Base-by-base conservation (phyloP, 2,113 vertebrate species). In the Microtus ochrogaster region DNA sequence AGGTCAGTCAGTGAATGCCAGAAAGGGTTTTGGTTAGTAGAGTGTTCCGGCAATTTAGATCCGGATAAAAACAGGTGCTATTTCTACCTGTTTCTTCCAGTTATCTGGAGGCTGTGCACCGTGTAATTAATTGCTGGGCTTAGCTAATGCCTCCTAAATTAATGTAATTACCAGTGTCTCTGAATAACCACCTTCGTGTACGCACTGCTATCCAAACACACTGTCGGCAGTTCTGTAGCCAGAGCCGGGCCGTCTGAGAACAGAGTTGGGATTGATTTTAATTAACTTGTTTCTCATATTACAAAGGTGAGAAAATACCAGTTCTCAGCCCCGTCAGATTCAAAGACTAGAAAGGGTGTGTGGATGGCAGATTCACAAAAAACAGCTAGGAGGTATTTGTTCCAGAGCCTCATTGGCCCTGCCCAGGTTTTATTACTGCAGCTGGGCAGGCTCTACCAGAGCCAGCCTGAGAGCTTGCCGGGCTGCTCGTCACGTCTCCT, bases 221-320 rank as follows among this genome's bases (percentile, higher is more conserved):
- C 41, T n/a, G 77, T 83, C 52, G 89, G 95, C 72, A 89, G 93
- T 91, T 90, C 82, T 47, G 65, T 47, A 95, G 96, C 78, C 89
- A 87, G 87, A 91, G 89, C 74, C 5, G 82, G 63, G 78, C 90
- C 0, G 12, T 83, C 61, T 47, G 93, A 96, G 97, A 77, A 92
- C 55, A 52, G 89, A 87, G 82, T 24, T 5, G 28, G 89, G 91
- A 95, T 77, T 94, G 96, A 97, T 97, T 97, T 98, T 98, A 97
- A 97, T 98, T 97, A 97, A 97, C 96, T 98, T 94, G 96, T 97
- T 97, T 97, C 97, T 97, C 97, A 92, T 97, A 96, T 95, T 92
- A 92, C 95, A 94, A 85, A 96, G 86, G 96, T 93, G 97, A 97
- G 92, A 88, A 97, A 97, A 93, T 76, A 85, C 79, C 1, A 5